Evolutionary conservation across 37 sponge, comb jelly and placozoan genomes (phyloP).

Genomic region (Tethya wilhelma): DNA sequence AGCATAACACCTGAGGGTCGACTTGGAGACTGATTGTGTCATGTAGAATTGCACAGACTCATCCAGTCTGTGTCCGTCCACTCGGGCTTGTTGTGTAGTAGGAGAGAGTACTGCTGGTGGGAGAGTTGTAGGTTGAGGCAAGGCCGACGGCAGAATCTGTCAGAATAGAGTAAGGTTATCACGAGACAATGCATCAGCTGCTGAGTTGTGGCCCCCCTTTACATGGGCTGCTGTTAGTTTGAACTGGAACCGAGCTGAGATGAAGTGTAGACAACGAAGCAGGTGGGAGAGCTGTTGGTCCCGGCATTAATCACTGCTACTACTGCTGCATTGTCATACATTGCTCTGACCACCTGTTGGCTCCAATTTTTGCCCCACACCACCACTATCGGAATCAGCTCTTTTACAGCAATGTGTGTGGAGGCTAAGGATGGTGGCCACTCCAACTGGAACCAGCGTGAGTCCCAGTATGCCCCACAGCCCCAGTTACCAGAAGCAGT

Average conservation of each 20-base stretch:
- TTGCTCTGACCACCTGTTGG: not conserved
- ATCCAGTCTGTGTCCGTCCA: conserved; percentile 9
- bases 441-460: conserved; percentile 28
- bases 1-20: no score
- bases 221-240: not conserved
- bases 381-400: conserved; percentile 7
- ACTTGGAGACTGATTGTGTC: no score
- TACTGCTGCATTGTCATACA: conserved; percentile 41
- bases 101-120: not conserved
- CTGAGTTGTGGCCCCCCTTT: not conserved
- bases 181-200: conserved; percentile 6
- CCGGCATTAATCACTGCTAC: not conserved
- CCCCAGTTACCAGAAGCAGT: conserved; percentile 52
- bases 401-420: not conserved
- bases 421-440: not conserved
- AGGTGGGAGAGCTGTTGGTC: not conserved
- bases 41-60: conserved; percentile 19
- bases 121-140: not conserved
- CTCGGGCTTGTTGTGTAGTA: not conserved
- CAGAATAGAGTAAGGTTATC: not conserved
- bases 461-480: conserved; percentile 20
- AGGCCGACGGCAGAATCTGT: not conserved
- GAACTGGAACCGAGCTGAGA: not conserved
- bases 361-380: conserved; percentile 45
- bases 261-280: not conserved